These are phyloP conservation scores for Columbina picui DNA, from an alignment of 2,113 vertebrate genomes.

Conservation along the genomic window DNA sequence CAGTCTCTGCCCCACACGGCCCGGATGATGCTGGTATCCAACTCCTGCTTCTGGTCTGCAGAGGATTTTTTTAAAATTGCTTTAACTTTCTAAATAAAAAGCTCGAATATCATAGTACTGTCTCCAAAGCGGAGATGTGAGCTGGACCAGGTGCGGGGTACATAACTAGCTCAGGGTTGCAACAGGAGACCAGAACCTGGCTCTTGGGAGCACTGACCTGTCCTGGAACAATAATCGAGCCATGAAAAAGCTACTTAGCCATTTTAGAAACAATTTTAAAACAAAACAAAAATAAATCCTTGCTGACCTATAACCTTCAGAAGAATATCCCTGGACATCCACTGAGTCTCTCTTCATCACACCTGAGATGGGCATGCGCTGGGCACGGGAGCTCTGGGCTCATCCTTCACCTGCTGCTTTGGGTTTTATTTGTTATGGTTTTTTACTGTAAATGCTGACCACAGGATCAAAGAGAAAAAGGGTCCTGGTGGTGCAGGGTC, in stretches of 20 bases:
- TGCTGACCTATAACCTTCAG: neutral
- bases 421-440: fast-evolving
- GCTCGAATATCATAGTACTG: neutral
- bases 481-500: neutral
- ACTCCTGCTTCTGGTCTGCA: neutral
- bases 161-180: neutral
- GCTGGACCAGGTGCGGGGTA: too few species aligned
- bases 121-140: neutral
- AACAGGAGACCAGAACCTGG: fast-evolving
- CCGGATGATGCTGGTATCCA: neutral
- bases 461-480: neutral
- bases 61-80: neutral
- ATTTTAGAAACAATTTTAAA: neutral
- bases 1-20: neutral
- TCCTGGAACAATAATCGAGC: neutral
- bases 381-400: neutral
- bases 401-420: neutral
- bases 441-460: neutral
- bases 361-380: fast-evolving
- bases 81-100: neutral
- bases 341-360: neutral
- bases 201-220: too few species aligned
- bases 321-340: neutral
- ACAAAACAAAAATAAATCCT: neutral
- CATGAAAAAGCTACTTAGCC: neutral